Evolutionary conservation across 1,140 invertebrate species (phyloP).

Genomic region (Anastrepha obliqua): DNA sequence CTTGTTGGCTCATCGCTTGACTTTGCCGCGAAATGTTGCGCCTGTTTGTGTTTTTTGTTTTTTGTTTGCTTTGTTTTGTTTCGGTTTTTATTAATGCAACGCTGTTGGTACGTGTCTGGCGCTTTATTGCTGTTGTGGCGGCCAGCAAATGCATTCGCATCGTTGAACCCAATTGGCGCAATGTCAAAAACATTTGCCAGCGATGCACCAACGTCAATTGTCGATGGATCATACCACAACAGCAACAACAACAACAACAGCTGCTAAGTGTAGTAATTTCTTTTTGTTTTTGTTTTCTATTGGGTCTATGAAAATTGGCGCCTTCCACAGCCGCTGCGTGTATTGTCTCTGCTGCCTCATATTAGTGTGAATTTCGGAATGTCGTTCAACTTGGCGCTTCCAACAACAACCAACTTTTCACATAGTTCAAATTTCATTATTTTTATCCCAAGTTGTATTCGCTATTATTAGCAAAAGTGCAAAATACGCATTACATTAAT

Average conservation of each 20-base stretch:
- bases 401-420: neutral
- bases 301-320: neutral
- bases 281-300: neutral
- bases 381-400: neutral
- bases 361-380: conserved; percentile 11
- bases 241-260: neutral
- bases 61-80: neutral
- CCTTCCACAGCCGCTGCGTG: neutral
- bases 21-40: neutral
- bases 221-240: neutral
- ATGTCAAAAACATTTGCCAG: conserved; percentile 38
- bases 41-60: neutral
- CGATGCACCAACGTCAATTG: neutral
- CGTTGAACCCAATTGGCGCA: conserved; percentile 48
- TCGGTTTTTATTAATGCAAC: neutral
- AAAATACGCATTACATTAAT: neutral
- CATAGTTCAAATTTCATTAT: too few species aligned
- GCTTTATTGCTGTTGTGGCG: neutral
- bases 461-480: conserved; percentile 13
- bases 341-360: neutral
- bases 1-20: conserved; percentile 24
- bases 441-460: too few species aligned
- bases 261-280: neutral
- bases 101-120: neutral
- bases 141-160: conserved; percentile 12